Evolutionary conservation across 2,113 vertebrate species (phyloP).

Genomic region (Hemiprocne comata): DNA sequence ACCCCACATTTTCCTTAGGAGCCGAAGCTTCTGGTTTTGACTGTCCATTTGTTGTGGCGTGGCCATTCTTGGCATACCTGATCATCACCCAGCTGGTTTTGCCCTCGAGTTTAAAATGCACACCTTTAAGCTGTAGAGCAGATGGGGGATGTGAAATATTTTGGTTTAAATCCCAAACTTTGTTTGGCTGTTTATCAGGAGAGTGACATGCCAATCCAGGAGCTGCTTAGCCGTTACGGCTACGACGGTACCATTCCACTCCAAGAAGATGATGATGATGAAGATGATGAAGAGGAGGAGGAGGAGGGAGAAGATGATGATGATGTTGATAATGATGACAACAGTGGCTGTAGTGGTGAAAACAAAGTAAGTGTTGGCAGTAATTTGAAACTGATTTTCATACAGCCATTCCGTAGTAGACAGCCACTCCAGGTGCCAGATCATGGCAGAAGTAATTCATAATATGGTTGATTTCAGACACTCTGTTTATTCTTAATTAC

Average conservation of each 20-base stretch:
- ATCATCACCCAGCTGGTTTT: accelerated
- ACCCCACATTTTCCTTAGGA: neutral
- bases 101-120: neutral
- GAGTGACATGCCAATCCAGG: slow-evolving; percentile 96
- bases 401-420: accelerated
- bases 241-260: slow-evolving; percentile 86
- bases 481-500: neutral
- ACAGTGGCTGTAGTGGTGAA: slow-evolving; percentile 90
- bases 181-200: slow-evolving; percentile 78
- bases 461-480: neutral
- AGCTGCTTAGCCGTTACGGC: slow-evolving; percentile 93
- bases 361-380: slow-evolving; percentile 72
- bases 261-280: slow-evolving; percentile 85
- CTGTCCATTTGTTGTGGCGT: neutral
- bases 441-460: neutral
- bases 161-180: neutral
- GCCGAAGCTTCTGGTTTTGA: accelerated
- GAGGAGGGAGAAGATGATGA: slow-evolving; percentile 86
- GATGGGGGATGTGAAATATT: neutral
- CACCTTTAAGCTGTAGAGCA: neutral
- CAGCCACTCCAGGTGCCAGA: neutral
- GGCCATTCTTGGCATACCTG: accelerated
- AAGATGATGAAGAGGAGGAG: slow-evolving; percentile 89
- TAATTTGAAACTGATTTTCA: neutral
- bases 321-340: slow-evolving; percentile 89